Conservation (phyloP, 2,888 invertebrate species). For the Hermaeophaga mercurialis region DNA sequence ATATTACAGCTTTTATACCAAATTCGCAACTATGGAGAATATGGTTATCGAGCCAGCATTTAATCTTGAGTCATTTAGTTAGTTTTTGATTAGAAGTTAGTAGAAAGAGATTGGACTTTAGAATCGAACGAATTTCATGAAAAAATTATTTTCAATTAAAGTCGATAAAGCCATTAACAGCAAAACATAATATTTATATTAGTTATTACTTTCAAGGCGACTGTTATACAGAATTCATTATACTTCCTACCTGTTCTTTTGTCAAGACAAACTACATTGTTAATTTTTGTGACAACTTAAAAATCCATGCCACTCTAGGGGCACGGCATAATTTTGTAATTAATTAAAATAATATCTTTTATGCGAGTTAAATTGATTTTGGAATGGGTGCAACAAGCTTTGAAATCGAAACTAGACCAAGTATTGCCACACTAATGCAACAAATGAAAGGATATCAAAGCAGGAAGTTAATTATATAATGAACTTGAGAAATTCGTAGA, state of each 20-base stretch:
- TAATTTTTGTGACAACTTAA: slow-evolving; percentile 10
- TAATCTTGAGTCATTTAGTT: too few relatives aligned
- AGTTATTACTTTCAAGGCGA: too few relatives aligned
- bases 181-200: too few relatives aligned
- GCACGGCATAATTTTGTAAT: slow-evolving; percentile 6
- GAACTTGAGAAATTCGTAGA: background rate
- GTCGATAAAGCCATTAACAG: too few relatives aligned
- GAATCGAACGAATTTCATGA: too few relatives aligned
- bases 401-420: background rate
- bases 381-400: background rate
- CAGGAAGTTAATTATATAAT: background rate
- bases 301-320: background rate
- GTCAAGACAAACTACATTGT: slow-evolving; percentile 12
- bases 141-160: too few relatives aligned
- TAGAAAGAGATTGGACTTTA: too few relatives aligned
- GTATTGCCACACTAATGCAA: background rate
- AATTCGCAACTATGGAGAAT: too few relatives aligned
- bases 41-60: too few relatives aligned
- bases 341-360: slow-evolving; percentile 3
- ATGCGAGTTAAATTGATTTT: background rate
- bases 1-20: too few relatives aligned
- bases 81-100: too few relatives aligned
- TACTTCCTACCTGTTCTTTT: background rate
- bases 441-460: background rate
- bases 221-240: too few relatives aligned